Evolutionary conservation across 2,888 invertebrate genomes (phyloP).

Genomic region (Escarpia spicata): DNA sequence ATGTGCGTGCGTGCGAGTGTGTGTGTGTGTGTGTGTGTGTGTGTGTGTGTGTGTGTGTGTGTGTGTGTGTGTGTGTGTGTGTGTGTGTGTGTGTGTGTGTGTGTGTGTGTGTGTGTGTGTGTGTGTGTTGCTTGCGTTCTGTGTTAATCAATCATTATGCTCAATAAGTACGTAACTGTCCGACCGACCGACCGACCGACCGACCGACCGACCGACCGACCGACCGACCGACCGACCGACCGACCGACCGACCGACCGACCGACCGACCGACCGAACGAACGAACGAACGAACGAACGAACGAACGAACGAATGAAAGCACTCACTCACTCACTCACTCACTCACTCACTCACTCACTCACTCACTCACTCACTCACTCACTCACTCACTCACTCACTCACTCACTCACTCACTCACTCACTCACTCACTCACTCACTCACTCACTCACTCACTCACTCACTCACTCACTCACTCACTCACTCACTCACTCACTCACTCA

Average conservation of each 20-base stretch:
- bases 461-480: too few relatives aligned
- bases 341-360: conserved; percentile 26
- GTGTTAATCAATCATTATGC: too few relatives aligned
- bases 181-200: not conserved
- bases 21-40: too few relatives aligned
- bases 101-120: too few relatives aligned
- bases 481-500: too few relatives aligned
- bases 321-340: conserved; percentile 23
- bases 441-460: not conserved
- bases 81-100: too few relatives aligned
- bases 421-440: conserved; percentile 26
- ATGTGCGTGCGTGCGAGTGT: too few relatives aligned
- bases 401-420: conserved; percentile 27
- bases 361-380: conserved; percentile 27
- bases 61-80: too few relatives aligned
- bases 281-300: not conserved
- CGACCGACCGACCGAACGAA: not conserved
- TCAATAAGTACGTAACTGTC: too few relatives aligned
- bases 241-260: not conserved
- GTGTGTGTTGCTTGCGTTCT: too few relatives aligned
- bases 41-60: too few relatives aligned
- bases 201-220: not conserved
- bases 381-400: conserved; percentile 28
- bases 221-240: not conserved
- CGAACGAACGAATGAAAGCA: not conserved